These are phyloP conservation scores for Nyctereutes procyonoides DNA, from an alignment of 2,113 vertebrate genomes.

Conservation along the genomic window DNA sequence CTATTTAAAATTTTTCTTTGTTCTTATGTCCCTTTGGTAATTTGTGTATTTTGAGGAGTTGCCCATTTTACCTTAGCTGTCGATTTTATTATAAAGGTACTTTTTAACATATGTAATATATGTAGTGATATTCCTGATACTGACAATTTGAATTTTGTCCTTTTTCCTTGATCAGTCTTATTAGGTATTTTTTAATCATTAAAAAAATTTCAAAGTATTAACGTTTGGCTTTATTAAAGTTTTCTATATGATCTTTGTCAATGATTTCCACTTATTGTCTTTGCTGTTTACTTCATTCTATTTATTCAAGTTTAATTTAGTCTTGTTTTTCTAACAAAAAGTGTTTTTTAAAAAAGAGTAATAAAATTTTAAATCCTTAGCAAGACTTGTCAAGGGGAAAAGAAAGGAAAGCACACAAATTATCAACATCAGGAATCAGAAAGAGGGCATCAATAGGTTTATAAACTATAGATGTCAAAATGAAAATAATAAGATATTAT, in stretches of 20 bases:
- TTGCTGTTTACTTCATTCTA: not conserved
- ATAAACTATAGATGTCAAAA: not conserved
- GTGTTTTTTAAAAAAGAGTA: not conserved
- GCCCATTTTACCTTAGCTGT: not conserved
- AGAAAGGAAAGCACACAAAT: not conserved
- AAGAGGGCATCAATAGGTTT: not conserved
- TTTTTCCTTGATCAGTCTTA: not conserved
- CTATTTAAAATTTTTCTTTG: not conserved
- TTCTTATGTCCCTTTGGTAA: not conserved
- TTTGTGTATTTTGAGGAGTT: not conserved
- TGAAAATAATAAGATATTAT: not conserved
- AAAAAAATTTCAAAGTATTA: not conserved
- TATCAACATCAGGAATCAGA: not conserved
- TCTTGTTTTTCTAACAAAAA: not conserved
- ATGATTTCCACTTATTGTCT: not conserved
- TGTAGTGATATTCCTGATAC: not conserved
- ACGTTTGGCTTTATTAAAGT: not conserved
- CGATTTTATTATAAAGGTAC: not conserved
- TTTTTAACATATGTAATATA: not conserved
- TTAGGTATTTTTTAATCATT: not conserved
- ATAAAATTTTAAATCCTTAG: not conserved
- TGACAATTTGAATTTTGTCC: not conserved
- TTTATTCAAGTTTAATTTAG: not conserved
- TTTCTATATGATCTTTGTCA: not conserved
- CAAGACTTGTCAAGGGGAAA: not conserved